Conservation (phyloP, 2,113 vertebrate species). For the Pithys albifrons region DNA sequence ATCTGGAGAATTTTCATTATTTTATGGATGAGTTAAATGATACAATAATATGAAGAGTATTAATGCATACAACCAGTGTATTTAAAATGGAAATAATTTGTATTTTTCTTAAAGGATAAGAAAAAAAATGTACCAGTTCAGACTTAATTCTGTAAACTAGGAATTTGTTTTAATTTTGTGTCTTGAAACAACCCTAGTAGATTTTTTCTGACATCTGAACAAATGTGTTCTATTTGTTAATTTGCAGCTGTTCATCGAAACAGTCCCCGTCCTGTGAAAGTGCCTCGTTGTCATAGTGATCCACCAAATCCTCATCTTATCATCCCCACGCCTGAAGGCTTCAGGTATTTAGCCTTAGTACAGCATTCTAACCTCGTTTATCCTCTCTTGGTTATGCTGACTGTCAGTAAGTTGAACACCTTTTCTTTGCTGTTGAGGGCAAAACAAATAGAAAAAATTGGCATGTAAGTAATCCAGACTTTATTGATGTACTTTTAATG, state of each 20-base stretch:
- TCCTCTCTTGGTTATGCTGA: neutral
- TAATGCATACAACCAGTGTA: neutral
- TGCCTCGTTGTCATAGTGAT: conserved; percentile 96
- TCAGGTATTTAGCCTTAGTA: conserved; percentile 83
- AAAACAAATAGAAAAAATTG: neutral
- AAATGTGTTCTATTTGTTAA: neutral
- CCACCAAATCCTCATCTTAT: conserved; percentile 96
- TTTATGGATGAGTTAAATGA: neutral
- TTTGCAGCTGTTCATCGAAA: conserved; percentile 87
- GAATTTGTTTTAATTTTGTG: neutral
- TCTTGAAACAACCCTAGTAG: neutral
- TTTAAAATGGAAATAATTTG: neutral
- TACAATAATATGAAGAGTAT: neutral
- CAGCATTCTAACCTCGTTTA: neutral
- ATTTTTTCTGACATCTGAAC: neutral
- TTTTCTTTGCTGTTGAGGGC: neutral
- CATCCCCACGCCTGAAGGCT: conserved; percentile 89
- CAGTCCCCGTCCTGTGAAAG: conserved; percentile 94
- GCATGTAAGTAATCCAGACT: neutral
- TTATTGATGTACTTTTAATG: neutral
- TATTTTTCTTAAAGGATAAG: neutral
- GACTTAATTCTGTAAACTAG: neutral
- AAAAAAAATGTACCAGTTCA: neutral
- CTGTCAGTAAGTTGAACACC: neutral
- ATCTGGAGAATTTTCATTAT: neutral